Conservation (phyloP, 1,140 invertebrate species). For the Camponotus floridanus region DNA sequence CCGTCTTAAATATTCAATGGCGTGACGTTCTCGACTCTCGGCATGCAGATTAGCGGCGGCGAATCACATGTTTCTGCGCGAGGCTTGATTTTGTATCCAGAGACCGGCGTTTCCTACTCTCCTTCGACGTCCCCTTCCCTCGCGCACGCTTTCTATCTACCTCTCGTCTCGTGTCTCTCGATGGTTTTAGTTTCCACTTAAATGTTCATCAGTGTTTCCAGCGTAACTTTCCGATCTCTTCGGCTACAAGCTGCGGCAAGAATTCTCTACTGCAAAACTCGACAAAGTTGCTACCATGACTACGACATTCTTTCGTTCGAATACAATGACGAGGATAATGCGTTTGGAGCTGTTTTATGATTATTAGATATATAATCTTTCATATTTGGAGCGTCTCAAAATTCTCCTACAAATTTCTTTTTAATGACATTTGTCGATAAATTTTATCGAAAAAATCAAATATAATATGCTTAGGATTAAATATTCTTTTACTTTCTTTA, state of each 20-base stretch:
- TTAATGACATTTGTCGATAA: neutral
- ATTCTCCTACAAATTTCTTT: neutral
- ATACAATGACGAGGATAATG: neutral
- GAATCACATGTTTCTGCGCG: slow-evolving; percentile 80
- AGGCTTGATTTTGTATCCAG: slow-evolving; percentile 81
- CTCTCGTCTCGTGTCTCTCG: slow-evolving; percentile 1
- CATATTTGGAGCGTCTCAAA: neutral
- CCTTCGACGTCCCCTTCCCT: neutral
- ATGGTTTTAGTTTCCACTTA: slow-evolving; percentile 43
- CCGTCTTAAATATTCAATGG: slow-evolving; percentile 85
- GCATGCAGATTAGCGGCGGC: slow-evolving; percentile 84
- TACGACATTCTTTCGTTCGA: neutral
- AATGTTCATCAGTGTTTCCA: slow-evolving; percentile 43
- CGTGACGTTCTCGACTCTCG: slow-evolving; percentile 83
- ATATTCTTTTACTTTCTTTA: neutral
- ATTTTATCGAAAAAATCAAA: neutral
- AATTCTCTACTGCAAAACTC: slow-evolving; percentile 44
- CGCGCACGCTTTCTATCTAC: slow-evolving; percentile 12
- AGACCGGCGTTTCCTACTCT: slow-evolving; percentile 57
- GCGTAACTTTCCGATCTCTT: slow-evolving; percentile 56
- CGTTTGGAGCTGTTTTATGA: neutral
- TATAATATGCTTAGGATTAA: neutral
- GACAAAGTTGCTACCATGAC: slow-evolving; percentile 3
- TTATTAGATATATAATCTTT: neutral
- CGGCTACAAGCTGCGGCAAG: slow-evolving; percentile 26